A percentile compares a stretch with the other conserved stretches of the same genome.
Evolutionary conservation across 2,113 vertebrate genomes (phyloP).

Genomic region (Bufo bufo): DNA sequence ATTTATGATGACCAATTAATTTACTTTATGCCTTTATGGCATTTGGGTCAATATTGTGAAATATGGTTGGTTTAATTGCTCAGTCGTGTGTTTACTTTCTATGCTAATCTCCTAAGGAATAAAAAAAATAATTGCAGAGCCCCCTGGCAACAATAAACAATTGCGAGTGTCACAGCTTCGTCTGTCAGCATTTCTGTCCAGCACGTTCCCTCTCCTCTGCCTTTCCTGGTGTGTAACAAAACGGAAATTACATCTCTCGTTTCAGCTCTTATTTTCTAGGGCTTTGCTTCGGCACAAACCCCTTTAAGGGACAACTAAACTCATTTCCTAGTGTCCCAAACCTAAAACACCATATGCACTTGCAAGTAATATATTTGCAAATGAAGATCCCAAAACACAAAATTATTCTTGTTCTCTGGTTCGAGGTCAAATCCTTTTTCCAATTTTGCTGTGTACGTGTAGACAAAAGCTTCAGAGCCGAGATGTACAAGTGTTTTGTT

Average conservation of each 20-base stretch:
- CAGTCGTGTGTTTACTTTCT: constrained; percentile 13
- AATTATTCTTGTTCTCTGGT: not conserved
- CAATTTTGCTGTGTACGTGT: not conserved
- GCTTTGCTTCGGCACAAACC: not conserved
- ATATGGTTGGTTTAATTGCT: constrained; percentile 2
- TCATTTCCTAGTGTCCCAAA: not conserved
- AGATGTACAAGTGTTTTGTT: not conserved
- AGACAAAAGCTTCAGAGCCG: not conserved
- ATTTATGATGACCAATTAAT: constrained; percentile 34
- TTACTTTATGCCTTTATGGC: constrained; percentile 9
- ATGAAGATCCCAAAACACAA: not conserved
- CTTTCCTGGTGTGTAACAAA: constrained; percentile 7
- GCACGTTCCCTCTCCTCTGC: not conserved
- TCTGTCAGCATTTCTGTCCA: constrained; percentile 20
- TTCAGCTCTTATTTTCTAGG: not conserved
- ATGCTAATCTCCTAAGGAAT: constrained; percentile 21
- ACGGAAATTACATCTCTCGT: constrained; percentile 26
- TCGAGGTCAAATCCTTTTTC: not conserved
- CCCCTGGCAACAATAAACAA: constrained; percentile 28
- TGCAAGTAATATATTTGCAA: not conserved
- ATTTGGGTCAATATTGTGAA: constrained; percentile 17
- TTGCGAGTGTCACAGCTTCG: not conserved
- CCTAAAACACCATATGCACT: not conserved
- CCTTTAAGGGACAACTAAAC: constrained; percentile 7
- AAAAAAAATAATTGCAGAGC: constrained; percentile 7